Conservation (phyloP, 2,888 invertebrate species). For the Tortricodes alternella region DNA sequence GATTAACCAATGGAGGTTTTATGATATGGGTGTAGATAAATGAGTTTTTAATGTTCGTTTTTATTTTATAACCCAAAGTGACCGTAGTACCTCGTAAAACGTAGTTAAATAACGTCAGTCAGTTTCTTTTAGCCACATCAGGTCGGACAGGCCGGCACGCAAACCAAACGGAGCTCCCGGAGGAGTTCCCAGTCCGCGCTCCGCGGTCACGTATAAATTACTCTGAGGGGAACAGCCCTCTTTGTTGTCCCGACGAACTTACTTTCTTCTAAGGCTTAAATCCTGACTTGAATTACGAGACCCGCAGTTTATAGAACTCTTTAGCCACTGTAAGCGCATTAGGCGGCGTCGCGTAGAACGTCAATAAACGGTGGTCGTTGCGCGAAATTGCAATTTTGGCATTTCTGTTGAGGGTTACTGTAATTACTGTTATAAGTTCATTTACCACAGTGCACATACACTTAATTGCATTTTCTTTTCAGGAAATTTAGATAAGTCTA, state of each 20-base stretch:
- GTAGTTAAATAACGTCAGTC: constrained; percentile 53
- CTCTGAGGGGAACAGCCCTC: constrained; percentile 66
- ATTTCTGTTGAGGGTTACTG: too few species aligned
- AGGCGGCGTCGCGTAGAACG: constrained; percentile 36
- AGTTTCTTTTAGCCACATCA: constrained; percentile 47
- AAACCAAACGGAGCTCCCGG: constrained; percentile 48
- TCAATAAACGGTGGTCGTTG: constrained; percentile 45
- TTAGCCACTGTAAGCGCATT: constrained; percentile 44
- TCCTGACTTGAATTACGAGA: constrained; percentile 75
- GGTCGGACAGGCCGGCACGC: constrained; percentile 57
- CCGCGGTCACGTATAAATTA: constrained; percentile 80
- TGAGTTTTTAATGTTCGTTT: too few species aligned
- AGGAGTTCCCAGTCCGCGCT: constrained; percentile 54
- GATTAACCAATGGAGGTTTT: too few species aligned
- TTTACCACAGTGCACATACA: too few species aligned
- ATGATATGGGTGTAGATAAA: too few species aligned
- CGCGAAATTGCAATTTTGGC: constrained; percentile 20
- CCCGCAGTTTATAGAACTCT: constrained; percentile 63
- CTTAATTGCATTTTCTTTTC: too few species aligned
- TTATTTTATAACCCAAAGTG: background rate
- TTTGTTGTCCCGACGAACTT: constrained; percentile 75
- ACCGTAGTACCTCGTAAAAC: constrained; percentile 44
- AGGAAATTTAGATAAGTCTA: too few species aligned
- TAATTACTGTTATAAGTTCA: too few species aligned
- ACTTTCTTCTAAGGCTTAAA: constrained; percentile 75